Percentiles rank a stretch among this genome's conserved stretches.
phyloP scores from a whole-genome alignment of 2,888 invertebrate genomes.

The Folsomia candida region DNA sequence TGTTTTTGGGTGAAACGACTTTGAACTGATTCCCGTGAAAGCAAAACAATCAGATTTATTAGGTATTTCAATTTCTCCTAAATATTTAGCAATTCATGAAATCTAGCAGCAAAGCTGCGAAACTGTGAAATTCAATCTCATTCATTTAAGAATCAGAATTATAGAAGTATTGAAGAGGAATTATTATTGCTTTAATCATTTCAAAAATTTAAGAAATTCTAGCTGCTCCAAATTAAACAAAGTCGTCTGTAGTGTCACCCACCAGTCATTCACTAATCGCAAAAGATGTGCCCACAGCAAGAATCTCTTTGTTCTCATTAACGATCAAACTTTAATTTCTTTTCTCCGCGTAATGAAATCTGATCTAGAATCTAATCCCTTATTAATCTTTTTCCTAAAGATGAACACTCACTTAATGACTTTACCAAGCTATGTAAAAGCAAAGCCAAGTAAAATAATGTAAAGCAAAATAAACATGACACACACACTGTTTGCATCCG shows the following conservation, averaged over 20 bases:
- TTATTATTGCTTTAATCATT: too few relatives aligned
- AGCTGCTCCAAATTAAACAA: neutral
- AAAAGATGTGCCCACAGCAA: neutral
- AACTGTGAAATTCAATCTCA: too few relatives aligned
- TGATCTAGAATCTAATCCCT: neutral
- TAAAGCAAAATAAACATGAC: too few relatives aligned
- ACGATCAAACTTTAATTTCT: neutral
- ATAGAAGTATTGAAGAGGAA: too few relatives aligned
- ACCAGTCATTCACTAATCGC: neutral
- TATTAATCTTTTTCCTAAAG: neutral
- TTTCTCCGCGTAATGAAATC: neutral
- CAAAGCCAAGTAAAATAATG: neutral
- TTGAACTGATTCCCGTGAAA: too few relatives aligned
- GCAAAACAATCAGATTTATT: too few relatives aligned
- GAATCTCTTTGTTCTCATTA: neutral
- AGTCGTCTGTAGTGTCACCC: neutral
- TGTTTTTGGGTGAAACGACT: too few relatives aligned
- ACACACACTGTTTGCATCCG: neutral
- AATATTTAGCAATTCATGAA: too few relatives aligned
- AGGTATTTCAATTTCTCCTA: too few relatives aligned
- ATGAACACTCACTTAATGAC: neutral
- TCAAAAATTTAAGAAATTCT: neutral
- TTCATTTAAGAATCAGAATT: too few relatives aligned
- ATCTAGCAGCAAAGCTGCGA: too few relatives aligned
- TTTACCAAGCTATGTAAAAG: neutral